Evolutionary conservation across 1,140 invertebrate genomes (phyloP).

Genomic region (Bicyclus anynana): DNA sequence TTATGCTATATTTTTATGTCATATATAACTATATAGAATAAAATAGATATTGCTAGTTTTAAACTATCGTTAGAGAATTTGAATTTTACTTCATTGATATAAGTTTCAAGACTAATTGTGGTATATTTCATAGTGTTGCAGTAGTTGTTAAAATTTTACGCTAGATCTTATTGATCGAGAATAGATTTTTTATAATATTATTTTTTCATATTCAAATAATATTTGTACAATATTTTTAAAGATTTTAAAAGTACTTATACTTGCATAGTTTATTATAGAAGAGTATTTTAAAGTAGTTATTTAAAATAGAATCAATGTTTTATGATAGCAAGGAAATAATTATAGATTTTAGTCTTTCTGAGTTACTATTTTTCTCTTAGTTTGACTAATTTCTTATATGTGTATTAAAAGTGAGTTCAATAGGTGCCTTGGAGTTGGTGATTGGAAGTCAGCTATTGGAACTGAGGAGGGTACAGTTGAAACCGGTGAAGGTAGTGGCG

Average conservation of each 20-base stretch:
- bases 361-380: background rate
- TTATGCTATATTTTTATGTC: constrained; percentile 16
- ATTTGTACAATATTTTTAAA: background rate
- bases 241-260: background rate
- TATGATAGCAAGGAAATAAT: background rate
- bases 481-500: constrained; percentile 86
- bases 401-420: background rate
- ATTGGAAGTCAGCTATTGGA: constrained; percentile 81
- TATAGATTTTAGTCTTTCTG: constrained; percentile 7
- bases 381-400: background rate
- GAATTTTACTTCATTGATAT: background rate
- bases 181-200: background rate
- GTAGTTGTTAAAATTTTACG: constrained; percentile 2
- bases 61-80: background rate
- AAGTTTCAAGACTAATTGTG: background rate
- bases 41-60: constrained; percentile 22
- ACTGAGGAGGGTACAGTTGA: constrained; percentile 85
- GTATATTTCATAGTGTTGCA: background rate
- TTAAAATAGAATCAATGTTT: background rate
- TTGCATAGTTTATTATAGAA: background rate
- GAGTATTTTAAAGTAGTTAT: background rate
- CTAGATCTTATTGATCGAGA: background rate
- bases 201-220: background rate
- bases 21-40: constrained; percentile 14
- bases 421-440: constrained; percentile 73